phyloP scores from a whole-genome alignment of 2,797 vertebrate species.

The Sciurus carolinensis region DNA sequence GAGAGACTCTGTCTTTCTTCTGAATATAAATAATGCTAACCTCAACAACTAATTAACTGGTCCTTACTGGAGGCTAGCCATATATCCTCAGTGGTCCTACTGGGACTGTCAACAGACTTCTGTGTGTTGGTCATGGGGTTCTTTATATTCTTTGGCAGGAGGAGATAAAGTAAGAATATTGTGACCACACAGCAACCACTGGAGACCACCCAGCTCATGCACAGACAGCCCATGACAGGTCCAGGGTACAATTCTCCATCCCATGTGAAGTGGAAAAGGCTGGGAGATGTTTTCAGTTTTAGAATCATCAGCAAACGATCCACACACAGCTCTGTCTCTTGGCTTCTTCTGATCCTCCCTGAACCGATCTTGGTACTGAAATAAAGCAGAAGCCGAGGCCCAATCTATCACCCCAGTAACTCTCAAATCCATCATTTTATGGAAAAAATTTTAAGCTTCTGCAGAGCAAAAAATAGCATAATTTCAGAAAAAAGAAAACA shows the following conservation, averaged over 20 bases:
- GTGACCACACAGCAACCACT: slow-evolving; percentile 61
- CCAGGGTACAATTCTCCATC: not conserved
- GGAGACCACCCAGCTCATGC: slow-evolving; percentile 59
- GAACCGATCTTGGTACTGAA: slow-evolving; percentile 72
- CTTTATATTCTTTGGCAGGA: slow-evolving; percentile 62
- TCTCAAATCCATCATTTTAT: slow-evolving; percentile 72
- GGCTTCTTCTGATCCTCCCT: slow-evolving; percentile 58
- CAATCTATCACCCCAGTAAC: slow-evolving; percentile 62
- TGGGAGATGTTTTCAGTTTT: not conserved
- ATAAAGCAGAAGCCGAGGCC: slow-evolving; percentile 72
- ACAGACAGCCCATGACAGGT: not conserved
- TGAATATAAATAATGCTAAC: slow-evolving; percentile 44
- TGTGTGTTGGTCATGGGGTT: not conserved
- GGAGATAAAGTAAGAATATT: slow-evolving; percentile 9
- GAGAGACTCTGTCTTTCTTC: not conserved
- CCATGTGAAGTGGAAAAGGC: not conserved
- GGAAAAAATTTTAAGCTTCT: slow-evolving; percentile 78
- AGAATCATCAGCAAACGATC: slow-evolving; percentile 47
- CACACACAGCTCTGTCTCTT: slow-evolving; percentile 58
- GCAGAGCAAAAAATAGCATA: slow-evolving; percentile 84
- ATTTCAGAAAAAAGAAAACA: slow-evolving; percentile 86
- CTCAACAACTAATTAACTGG: not conserved
- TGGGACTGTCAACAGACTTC: not conserved
- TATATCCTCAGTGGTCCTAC: slow-evolving; percentile 12
- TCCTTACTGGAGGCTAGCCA: slow-evolving; percentile 28